Evolutionary conservation across 2,888 invertebrate genomes (phyloP), one percentile per base, ranked within the genome.

Genomic region (Andrena trimmerana): DNA sequence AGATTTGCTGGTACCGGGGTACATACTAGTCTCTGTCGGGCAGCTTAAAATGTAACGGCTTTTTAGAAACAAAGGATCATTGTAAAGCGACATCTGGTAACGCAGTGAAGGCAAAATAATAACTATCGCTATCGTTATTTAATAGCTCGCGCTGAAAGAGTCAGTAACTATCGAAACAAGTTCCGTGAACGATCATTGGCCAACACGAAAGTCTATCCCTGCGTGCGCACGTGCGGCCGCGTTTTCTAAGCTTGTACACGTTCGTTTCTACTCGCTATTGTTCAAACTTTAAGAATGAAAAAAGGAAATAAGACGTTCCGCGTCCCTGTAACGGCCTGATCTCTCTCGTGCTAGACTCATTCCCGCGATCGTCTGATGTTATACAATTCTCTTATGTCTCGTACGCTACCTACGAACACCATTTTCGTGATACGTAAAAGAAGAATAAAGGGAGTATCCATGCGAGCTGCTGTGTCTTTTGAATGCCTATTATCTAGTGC

Each of bases 401-500:
- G 74, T 86, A 75, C 75, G 79, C 60, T 72, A 82, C 62, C 60
- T 72, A 82, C 62, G 66, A 77, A 78, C 74, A 68, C 52, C 60
- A 68, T 42, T 66, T 24, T 50, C 70, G 10, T 36, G 54, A 54
- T 13, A 54, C 16, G 16, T 24, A 29, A 10, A 60, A 31, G 33
- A 65, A 4, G 42, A 42, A 42, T 42, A 42, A 42, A 42, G 42
- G 20, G 66, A 76, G 52, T 76, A 76, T 76, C 57, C 65, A 48
- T 69, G 71, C 74, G 59, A 80, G 74, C 74, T 72, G 77, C 80
- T 74, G 78, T 84, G 84, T 86, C 77, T 78, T 82, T 81, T 74
- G 83, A 84, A 86, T 83, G 88, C 88, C 86, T 89, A 89, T 85
- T 85, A 79, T 85, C 85, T 88, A 88, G 89, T 89, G 88, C 89